Conservation (phyloP, 53 echinoderm and acorn worm genomes). For the Hippasteria phrygiana region DNA sequence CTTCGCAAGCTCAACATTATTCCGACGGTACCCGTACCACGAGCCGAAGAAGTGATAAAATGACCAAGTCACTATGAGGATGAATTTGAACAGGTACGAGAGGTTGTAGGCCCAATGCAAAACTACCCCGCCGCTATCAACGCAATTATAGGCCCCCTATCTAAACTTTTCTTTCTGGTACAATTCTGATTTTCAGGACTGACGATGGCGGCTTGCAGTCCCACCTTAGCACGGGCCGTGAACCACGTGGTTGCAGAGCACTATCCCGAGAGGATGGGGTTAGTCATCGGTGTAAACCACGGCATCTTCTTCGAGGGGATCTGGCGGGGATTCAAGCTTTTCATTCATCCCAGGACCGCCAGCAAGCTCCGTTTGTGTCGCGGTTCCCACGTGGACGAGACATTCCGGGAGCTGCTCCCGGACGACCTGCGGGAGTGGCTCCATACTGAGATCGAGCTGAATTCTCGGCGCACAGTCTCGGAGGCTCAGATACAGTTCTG, state of each 20-base stretch:
- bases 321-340: constrained; percentile 63
- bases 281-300: constrained; percentile 62
- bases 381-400: constrained; percentile 19
- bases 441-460: constrained; percentile 45
- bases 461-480: constrained; percentile 39
- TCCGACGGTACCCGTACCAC: too few species aligned
- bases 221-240: constrained; percentile 44
- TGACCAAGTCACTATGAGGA: too few species aligned
- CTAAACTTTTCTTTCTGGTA: not conserved
- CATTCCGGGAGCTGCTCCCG: constrained; percentile 60
- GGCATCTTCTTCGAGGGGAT: constrained; percentile 66
- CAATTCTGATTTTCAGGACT: constrained; percentile 45
- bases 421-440: constrained; percentile 64
- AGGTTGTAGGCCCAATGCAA: too few species aligned
- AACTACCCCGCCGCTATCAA: too few species aligned
- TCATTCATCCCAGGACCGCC: constrained; percentile 57
- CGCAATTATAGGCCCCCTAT: too few species aligned
- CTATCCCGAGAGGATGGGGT: constrained; percentile 68
- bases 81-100: too few species aligned
- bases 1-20: too few species aligned
- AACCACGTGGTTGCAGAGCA: constrained; percentile 60
- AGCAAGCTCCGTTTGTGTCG: constrained; percentile 51
- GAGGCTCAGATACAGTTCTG: constrained; percentile 66
- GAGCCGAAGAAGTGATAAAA: too few species aligned
- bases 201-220: constrained; percentile 63